Percentiles rank a stretch among this genome's conserved stretches.
phyloP scores from a whole-genome alignment of 1,140 invertebrate genomes.

The Drosophila carrolli region DNA sequence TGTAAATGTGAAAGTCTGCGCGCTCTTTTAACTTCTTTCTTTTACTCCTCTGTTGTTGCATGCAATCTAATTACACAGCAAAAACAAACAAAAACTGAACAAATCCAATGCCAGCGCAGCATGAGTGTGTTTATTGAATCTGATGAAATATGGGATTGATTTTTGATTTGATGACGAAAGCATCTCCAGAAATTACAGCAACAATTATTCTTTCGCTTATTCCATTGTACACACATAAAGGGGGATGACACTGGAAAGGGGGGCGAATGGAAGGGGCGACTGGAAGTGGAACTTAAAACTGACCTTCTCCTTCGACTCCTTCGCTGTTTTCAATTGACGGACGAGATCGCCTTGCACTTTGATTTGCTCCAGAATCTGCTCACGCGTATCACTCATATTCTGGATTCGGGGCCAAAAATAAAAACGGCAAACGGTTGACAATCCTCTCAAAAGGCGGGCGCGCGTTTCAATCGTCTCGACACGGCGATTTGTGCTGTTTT shows the following conservation, averaged over 20 bases:
- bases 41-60: constrained; percentile 16
- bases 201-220: constrained; percentile 34
- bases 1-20: constrained; percentile 42
- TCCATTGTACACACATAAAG: constrained; percentile 46
- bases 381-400: constrained; percentile 85
- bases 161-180: constrained; percentile 17
- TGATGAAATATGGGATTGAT: constrained; percentile 24
- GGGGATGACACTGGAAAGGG: constrained; percentile 6
- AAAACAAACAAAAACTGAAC: constrained; percentile 18
- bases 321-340: constrained; percentile 91
- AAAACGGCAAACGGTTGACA: constrained; percentile 36
- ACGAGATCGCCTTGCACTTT: constrained; percentile 93
- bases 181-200: constrained; percentile 19
- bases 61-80: constrained; percentile 42
- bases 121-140: constrained; percentile 9
- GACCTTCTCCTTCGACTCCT: constrained; percentile 90
- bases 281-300: constrained; percentile 45
- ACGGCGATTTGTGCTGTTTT: constrained; percentile 10
- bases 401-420: constrained; percentile 26
- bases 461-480: constrained; percentile 16
- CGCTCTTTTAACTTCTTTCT: constrained; percentile 21
- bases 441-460: constrained; percentile 21
- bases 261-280: not conserved
- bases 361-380: constrained; percentile 88
- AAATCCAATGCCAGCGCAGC: constrained; percentile 33